Base-by-base conservation (phyloP, 2,888 invertebrate genomes). In the Pemphredon lugubris region DNA sequence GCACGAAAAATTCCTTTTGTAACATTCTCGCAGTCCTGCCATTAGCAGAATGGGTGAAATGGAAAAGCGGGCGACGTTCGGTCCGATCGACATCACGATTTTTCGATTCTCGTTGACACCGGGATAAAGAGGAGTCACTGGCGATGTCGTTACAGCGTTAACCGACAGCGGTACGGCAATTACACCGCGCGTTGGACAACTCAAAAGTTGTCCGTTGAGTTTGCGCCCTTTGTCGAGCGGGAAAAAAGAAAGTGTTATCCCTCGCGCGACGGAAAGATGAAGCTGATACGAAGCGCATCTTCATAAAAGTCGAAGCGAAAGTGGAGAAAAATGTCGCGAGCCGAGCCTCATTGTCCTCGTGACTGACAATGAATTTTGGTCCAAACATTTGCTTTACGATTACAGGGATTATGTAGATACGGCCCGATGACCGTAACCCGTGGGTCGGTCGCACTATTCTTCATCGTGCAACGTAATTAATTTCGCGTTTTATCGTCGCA, bases 1-100 rank as follows among this genome's bases (percentile, higher is more conserved):
- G 60, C 40, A 48, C 65, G 61, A 47, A 44, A 66, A 57, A 63
- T 66, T 71, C 63, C 72, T 64, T 66, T 71, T 59, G 21, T 65
- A 63, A 72, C 65, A 53, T 73, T 79, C 72, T 67, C 50, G 73
- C 65, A 65, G 67, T 73, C 61, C 64, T 76, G n/a, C n/a, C 61
- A 72, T 71, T 50, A 78, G 68, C 61, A 30, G 53, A 26, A 37
- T 21, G 18, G 60, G 9, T 26, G 58, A 45, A 73, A 73, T 61
- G 59, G 59, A 73, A 55, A 63, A 14, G 16, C 7, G 9, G 18
- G n/a, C 26, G 3, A 5, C 26, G 26, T 26, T 26, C 4, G 7
- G 7, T 26, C 7, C 26, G 26, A 5, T 26, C 26, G 26, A 26
- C 26, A 7, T 26, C 7, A 26, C 3, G 26, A 26, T 5, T 26